phyloP scores from a whole-genome alignment of 2,113 vertebrate genomes.

The Solenodon paradoxus region DNA sequence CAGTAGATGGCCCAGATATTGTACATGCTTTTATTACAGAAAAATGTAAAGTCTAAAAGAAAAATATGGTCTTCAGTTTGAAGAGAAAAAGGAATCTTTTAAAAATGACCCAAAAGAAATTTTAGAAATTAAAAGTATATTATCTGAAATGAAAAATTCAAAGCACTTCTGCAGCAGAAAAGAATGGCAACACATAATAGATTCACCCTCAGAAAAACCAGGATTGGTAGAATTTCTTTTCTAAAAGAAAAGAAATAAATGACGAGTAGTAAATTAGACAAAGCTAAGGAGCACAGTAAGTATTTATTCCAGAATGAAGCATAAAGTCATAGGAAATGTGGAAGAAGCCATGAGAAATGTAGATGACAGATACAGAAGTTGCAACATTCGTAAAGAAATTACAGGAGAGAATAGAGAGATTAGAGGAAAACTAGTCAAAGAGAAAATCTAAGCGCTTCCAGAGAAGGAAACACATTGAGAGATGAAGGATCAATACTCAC shows the following conservation, averaged over 20 bases:
- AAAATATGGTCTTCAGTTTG: slow-evolving; percentile 25
- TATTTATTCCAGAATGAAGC: not conserved
- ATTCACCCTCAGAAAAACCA: not conserved
- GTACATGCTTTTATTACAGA: not conserved
- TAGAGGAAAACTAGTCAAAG: not conserved
- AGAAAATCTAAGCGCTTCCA: not conserved
- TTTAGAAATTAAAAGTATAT: not conserved
- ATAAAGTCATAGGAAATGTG: not conserved
- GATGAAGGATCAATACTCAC: not conserved
- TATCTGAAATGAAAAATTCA: not conserved
- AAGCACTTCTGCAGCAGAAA: not conserved
- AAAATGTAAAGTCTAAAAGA: slow-evolving; percentile 24
- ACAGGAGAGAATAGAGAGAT: not conserved
- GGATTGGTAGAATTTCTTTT: not conserved
- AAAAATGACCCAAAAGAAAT: slow-evolving; percentile 28
- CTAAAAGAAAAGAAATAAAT: not conserved
- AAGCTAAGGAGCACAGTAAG: not conserved
- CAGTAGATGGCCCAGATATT: not conserved
- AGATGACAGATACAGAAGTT: too few relatives aligned
- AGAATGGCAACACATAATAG: not conserved
- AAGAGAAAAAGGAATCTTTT: slow-evolving; percentile 41
- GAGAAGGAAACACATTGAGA: rapidly evolving
- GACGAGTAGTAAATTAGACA: not conserved
- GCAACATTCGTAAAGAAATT: not conserved
- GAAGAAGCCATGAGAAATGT: not conserved